Evolutionary conservation across 2,888 invertebrate genomes (phyloP).

Genomic region (Drosophila anomelani): DNA sequence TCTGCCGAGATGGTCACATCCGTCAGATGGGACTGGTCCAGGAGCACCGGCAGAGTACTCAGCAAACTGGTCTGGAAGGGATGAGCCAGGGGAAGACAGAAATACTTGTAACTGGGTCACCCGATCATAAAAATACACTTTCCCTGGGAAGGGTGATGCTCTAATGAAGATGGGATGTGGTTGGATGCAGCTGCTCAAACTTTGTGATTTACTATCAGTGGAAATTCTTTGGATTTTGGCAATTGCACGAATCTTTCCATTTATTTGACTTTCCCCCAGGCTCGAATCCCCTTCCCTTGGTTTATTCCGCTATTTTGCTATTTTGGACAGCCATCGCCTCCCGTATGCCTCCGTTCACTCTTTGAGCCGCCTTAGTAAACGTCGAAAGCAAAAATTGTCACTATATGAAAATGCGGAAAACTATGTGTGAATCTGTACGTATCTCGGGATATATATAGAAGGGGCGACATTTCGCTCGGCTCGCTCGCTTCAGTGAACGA

Average conservation of each 20-base stretch:
- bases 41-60: slow-evolving; percentile 90
- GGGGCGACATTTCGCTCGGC: slow-evolving; percentile 69
- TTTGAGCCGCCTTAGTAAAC: slow-evolving; percentile 54
- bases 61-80: slow-evolving; percentile 89
- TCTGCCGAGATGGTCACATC: slow-evolving; percentile 95
- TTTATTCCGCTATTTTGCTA: slow-evolving; percentile 49
- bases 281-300: not conserved
- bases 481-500: slow-evolving; percentile 57
- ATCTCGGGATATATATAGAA: slow-evolving; percentile 64
- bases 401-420: slow-evolving; percentile 76
- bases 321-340: slow-evolving; percentile 69
- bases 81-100: slow-evolving; percentile 11
- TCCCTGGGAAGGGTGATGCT: slow-evolving; percentile 32
- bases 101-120: slow-evolving; percentile 57
- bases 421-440: slow-evolving; percentile 70
- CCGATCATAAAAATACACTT: slow-evolving; percentile 68
- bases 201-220: slow-evolving; percentile 68
- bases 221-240: slow-evolving; percentile 79
- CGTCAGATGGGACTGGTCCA: slow-evolving; percentile 92
- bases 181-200: slow-evolving; percentile 66
- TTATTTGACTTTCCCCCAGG: slow-evolving; percentile 62
- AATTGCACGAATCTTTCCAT: slow-evolving; percentile 78
- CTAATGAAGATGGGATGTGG: slow-evolving; percentile 25
- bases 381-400: slow-evolving; percentile 69
- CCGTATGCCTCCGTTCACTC: slow-evolving; percentile 34